Evolutionary conservation across 2,797 vertebrate species (phyloP).

Genomic region (Prionace glauca): DNA sequence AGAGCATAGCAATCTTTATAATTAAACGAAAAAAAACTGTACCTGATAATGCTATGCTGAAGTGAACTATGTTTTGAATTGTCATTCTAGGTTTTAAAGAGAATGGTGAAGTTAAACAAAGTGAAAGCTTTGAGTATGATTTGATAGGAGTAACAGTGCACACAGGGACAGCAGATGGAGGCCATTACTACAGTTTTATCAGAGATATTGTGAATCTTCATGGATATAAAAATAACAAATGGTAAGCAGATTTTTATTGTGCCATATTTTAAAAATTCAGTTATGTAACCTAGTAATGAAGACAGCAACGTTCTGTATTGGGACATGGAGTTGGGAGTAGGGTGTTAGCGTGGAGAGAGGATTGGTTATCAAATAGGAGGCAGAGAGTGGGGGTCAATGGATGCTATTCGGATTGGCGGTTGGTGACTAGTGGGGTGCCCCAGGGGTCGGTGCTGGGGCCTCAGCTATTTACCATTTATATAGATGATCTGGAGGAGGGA

Average conservation of each 20-base stretch:
- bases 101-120: conserved; percentile 66
- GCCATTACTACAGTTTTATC: conserved; percentile 98
- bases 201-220: conserved; percentile 92
- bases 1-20: neutral
- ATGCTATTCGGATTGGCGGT: too few species aligned
- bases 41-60: neutral
- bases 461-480: too few species aligned
- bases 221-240: conserved; percentile 95
- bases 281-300: neutral
- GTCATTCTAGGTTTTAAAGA: conserved; percentile 77
- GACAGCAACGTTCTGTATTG: neutral
- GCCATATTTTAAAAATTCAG: neutral
- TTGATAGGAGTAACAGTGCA: conserved; percentile 96
- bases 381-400: too few species aligned
- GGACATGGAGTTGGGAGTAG: too few species aligned
- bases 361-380: too few species aligned
- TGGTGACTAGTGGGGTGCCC: too few species aligned
- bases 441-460: too few species aligned
- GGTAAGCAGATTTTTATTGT: conserved; percentile 63
- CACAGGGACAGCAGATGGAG: conserved; percentile 92
- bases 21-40: neutral
- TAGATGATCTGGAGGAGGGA: too few species aligned
- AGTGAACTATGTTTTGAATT: neutral
- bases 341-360: too few species aligned
- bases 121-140: conserved; percentile 94